These are phyloP conservation scores for Vanessa tameamea DNA, from an alignment of 1,140 invertebrate species.

Conservation along the genomic window DNA sequence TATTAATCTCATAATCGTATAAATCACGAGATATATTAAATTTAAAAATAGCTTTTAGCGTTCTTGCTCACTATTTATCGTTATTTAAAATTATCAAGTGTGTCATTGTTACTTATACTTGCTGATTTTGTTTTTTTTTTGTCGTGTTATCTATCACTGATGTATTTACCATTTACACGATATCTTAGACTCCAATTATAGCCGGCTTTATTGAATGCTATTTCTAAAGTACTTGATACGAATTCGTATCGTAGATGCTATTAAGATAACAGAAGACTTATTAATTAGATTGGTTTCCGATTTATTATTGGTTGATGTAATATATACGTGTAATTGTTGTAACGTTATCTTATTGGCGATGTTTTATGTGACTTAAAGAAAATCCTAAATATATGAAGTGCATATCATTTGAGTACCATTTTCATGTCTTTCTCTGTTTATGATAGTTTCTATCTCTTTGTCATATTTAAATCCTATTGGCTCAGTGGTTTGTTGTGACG, in stretches of 20 bases:
- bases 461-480: too few relatives aligned
- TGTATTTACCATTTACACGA: slow-evolving; percentile 20
- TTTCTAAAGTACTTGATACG: slow-evolving; percentile 30
- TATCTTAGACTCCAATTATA: slow-evolving; percentile 31
- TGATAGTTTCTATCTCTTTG: too few relatives aligned
- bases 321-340: slow-evolving; percentile 13
- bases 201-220: slow-evolving; percentile 34
- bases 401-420: neutral
- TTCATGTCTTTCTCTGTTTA: too few relatives aligned
- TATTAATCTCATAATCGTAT: slow-evolving; percentile 19
- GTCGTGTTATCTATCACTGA: neutral
- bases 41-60: neutral
- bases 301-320: slow-evolving; percentile 32
- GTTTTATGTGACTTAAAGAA: neutral
- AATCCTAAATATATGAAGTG: neutral
- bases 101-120: neutral
- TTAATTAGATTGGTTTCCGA: slow-evolving; percentile 32
- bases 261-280: slow-evolving; percentile 40
- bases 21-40: neutral
- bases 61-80: neutral
- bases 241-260: slow-evolving; percentile 41
- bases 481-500: too few relatives aligned
- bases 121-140: neutral
- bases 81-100: neutral
- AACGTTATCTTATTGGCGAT: slow-evolving; percentile 2